Conservation (phyloP, 1,140 invertebrate genomes). For the Cydia fagiglandana region DNA sequence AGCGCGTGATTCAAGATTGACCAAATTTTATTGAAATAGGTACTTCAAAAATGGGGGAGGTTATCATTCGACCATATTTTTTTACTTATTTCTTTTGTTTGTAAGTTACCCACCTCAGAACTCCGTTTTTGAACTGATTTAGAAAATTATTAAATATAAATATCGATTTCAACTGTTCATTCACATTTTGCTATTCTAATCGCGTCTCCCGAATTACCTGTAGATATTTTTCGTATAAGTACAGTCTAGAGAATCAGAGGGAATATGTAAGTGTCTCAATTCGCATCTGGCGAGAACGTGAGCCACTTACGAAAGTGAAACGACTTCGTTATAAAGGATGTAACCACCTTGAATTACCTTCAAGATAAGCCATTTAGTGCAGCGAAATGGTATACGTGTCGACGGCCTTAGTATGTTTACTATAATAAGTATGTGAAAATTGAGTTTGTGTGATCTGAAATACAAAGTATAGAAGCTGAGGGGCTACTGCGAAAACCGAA, state of each 20-base stretch:
- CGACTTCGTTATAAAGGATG: not conserved
- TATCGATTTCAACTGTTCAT: not conserved
- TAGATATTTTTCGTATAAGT: not conserved
- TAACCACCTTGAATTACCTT: conserved; percentile 3
- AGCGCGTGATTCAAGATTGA: no score
- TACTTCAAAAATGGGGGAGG: no score
- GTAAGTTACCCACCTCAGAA: no score
- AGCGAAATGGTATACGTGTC: not conserved
- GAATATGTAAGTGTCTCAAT: not conserved
- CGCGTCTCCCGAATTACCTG: not conserved
- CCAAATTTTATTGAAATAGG: no score
- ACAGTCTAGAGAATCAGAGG: not conserved
- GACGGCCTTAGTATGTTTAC: not conserved
- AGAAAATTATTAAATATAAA: not conserved
- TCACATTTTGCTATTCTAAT: not conserved
- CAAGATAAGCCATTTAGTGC: not conserved
- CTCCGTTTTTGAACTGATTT: no score
- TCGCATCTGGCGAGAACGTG: not conserved
- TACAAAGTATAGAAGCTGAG: not conserved
- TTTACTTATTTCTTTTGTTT: no score
- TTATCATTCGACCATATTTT: no score
- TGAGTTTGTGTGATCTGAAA: not conserved
- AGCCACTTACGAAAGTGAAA: conserved; percentile 12
- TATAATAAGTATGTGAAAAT: not conserved
- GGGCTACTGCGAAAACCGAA: no score